phyloP scores from a whole-genome alignment of 2,888 invertebrate genomes.

The Drosophila macrospina region DNA sequence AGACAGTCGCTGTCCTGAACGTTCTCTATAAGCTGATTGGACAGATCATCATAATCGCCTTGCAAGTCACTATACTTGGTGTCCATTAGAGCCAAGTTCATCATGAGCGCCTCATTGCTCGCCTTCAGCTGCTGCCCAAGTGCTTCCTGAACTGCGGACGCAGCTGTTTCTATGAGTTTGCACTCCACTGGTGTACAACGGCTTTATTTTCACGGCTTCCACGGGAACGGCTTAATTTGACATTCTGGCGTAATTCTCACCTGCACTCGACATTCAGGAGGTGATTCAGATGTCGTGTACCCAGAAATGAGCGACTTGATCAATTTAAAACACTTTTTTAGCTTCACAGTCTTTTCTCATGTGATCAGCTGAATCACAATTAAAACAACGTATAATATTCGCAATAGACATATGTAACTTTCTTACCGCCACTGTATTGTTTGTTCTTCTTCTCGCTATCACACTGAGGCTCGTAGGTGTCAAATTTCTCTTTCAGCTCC shows the following conservation, averaged over 20 bases:
- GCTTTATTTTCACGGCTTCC: neutral
- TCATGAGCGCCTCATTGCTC: constrained; percentile 58
- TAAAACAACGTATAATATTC: no score
- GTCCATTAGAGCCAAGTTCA: constrained; percentile 75
- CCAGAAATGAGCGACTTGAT: neutral
- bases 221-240: neutral
- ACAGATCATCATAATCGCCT: constrained; percentile 87
- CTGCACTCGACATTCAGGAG: neutral
- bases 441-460: no score
- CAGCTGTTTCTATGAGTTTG: constrained; percentile 29
- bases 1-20: constrained; percentile 87
- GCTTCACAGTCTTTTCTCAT: no score
- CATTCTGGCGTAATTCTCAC: neutral
- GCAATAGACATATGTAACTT: no score
- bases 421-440: no score
- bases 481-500: neutral
- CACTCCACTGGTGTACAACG: neutral
- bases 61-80: constrained; percentile 84
- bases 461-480: neutral
- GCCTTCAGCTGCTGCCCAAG: no score
- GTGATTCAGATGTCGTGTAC: neutral
- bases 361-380: no score
- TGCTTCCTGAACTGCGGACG: neutral
- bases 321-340: neutral
- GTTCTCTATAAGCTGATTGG: constrained; percentile 87